Conservation (phyloP, 2,888 invertebrate species). For the Empis stercorea region DNA sequence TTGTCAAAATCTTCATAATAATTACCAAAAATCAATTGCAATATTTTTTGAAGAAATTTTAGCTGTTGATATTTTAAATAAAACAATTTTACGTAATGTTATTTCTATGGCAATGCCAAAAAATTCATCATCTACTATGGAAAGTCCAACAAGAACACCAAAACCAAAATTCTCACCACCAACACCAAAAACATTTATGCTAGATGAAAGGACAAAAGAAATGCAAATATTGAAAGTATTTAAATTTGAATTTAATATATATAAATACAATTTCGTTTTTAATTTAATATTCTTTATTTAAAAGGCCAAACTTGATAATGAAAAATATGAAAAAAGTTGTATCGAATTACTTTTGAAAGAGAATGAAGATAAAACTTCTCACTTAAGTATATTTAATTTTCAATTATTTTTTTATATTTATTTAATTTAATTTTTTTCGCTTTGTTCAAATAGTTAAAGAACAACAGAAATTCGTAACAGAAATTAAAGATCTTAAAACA, state of each 20-base stretch:
- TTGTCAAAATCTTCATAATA: conserved; percentile 24
- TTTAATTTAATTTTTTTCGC: not conserved
- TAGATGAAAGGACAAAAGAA: conserved; percentile 28
- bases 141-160: conserved; percentile 19
- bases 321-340: conserved; percentile 27
- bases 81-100: conserved; percentile 19
- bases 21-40: conserved; percentile 23
- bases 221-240: conserved; percentile 24
- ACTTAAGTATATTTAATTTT: conserved; percentile 16
- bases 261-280: conserved; percentile 1
- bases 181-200: conserved; percentile 26
- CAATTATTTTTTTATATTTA: not conserved
- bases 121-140: not conserved
- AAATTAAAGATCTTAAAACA: conserved; percentile 21
- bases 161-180: conserved; percentile 19
- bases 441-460: conserved; percentile 15
- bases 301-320: conserved; percentile 28
- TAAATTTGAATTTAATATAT: not conserved
- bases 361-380: conserved; percentile 22
- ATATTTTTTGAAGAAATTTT: conserved; percentile 24
- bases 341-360: conserved; percentile 27
- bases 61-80: conserved; percentile 17
- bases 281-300: not conserved
- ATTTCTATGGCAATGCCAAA: conserved; percentile 17
- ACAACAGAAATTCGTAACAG: conserved; percentile 17